Evolutionary conservation across 2,888 invertebrate genomes (phyloP), one percentile per base, ranked within the genome.

Genomic region (Cantharis nigra): DNA sequence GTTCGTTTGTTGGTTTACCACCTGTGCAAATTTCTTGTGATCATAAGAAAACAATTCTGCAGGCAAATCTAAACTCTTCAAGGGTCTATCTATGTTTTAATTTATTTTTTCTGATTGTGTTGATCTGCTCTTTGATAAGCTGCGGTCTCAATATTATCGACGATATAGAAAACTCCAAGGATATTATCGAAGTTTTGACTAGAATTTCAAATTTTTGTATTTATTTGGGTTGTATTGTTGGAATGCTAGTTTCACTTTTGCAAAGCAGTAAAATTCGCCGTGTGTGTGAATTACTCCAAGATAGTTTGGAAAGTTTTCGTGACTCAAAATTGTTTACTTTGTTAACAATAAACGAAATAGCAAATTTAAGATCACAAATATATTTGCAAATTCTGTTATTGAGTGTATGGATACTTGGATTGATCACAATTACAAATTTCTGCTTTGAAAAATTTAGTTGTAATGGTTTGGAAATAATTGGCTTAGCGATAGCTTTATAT

Each of bases 391-490:
- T 33, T 13, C 13, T 13, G 3, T n/a, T 13, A 4, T 33, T 33
- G 4, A 2, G 1, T 2, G 3, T 4, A 5, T 3, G 0, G 4
- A 0, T 13, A 13, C 1, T 5, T 4, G 13, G 4, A 13, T 13
- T 4, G n/a, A 0, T 1, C 4, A 0, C 7, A 33, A 4, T 33
- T 3, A 1, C 5, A 5, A 1, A 1, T 33, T 4, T 5, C 4
- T 33, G 3, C 1, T 4, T 5, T n/a, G 33, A n/a, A 33, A 13
- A 33, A 13, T 13, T 33, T 0, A 5, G 4, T n/a, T 33, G n/a
- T 5, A 33, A 5, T 33, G 1, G 0, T 2, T n/a, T 33, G 13
- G 33, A 33, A 33, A 1, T 33, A 13, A 4, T 13, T 13, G 33
- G 33, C 1, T 13, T 33, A 33, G 13, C 4, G 13, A 1, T 4